Percentiles rank a stretch among this genome's conserved stretches.
phyloP scores from a whole-genome alignment of 2,797 vertebrate species.

The Microcaecilia unicolor region DNA sequence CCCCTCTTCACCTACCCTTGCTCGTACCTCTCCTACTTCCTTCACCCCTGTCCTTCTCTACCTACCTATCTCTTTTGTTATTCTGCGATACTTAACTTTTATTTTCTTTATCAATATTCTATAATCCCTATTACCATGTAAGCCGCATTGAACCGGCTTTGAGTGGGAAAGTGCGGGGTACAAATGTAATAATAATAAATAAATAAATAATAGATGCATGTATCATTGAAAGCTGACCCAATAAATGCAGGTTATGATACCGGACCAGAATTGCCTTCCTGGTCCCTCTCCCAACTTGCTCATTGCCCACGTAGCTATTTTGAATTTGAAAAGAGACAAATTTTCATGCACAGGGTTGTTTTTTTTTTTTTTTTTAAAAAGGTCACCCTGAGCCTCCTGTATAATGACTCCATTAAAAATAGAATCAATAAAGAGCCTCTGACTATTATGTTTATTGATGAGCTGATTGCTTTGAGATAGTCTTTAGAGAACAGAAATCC shows the following conservation, averaged over 20 bases:
- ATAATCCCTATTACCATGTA: too few relatives aligned
- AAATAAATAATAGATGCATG: too few relatives aligned
- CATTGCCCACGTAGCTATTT: constrained; percentile 7
- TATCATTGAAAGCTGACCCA: not conserved
- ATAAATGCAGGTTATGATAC: constrained; percentile 1
- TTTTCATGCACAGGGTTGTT: constrained; percentile 10
- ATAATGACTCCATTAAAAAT: constrained; percentile 55
- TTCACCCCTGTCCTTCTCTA: too few relatives aligned
- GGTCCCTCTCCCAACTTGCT: not conserved
- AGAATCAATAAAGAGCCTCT: constrained; percentile 54
- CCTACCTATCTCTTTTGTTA: too few relatives aligned
- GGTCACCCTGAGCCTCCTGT: constrained; percentile 34
- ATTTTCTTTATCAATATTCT: too few relatives aligned
- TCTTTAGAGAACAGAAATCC: constrained; percentile 46
- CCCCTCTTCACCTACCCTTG: too few relatives aligned
- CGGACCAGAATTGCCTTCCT: not conserved
- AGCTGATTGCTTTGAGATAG: constrained; percentile 36
- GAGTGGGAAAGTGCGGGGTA: too few relatives aligned
- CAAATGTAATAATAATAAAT: too few relatives aligned
- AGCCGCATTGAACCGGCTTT: too few relatives aligned
- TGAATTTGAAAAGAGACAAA: constrained; percentile 13
- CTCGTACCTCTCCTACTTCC: too few relatives aligned
- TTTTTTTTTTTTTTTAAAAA: too few relatives aligned
- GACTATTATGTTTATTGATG: constrained; percentile 58
- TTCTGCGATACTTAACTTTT: too few relatives aligned